Evolutionary conservation across 2,888 invertebrate genomes (phyloP).

Genomic region (Polyommatus icarus): DNA sequence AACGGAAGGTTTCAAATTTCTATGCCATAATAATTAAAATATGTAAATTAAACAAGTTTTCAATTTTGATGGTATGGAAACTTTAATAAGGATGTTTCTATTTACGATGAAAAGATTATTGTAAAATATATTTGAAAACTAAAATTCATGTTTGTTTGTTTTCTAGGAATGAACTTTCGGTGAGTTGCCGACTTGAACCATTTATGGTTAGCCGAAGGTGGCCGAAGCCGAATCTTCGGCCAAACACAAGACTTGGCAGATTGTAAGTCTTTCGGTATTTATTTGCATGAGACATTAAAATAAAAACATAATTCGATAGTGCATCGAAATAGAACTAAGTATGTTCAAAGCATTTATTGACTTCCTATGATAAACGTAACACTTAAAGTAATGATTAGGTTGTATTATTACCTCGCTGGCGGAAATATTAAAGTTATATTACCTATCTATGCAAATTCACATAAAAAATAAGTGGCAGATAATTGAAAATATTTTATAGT

Average conservation of each 20-base stretch:
- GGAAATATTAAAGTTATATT: background rate
- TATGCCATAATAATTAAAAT: no score
- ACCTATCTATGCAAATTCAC: background rate
- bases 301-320: background rate
- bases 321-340: background rate
- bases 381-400: background rate
- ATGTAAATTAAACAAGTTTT: no score
- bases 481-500: conserved; percentile 9
- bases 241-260: background rate
- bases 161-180: no score
- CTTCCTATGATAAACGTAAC: background rate
- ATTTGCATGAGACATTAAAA: background rate
- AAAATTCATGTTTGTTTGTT: no score
- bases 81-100: background rate
- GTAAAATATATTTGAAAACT: no score
- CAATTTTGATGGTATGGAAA: no score
- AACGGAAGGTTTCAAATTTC: background rate
- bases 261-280: background rate
- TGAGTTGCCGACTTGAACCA: background rate
- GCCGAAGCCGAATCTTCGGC: background rate
- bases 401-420: background rate
- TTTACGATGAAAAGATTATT: no score
- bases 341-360: background rate
- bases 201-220: background rate
- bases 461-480: background rate